Evolutionary conservation across 2,797 vertebrate species (phyloP).

Genomic region (Odontamblyopus lacepedii): DNA sequence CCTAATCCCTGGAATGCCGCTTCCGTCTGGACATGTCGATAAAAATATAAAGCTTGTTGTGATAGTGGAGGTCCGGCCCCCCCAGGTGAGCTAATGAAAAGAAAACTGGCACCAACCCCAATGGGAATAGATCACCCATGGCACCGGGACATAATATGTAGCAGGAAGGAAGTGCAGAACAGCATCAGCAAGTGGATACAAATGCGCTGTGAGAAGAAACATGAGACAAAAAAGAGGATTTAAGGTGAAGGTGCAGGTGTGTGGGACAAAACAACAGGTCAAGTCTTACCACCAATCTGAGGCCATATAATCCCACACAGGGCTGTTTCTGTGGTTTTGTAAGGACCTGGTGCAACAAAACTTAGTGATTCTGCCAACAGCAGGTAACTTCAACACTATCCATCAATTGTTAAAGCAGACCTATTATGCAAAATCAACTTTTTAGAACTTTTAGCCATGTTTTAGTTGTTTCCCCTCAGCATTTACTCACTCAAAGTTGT

Average conservation of each 20-base stretch:
- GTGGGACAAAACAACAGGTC: conserved; percentile 22
- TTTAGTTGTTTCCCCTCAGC: too few relatives aligned
- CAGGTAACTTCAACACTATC: too few relatives aligned
- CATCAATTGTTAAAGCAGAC: too few relatives aligned
- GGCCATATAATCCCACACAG: not conserved
- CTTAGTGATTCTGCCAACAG: too few relatives aligned
- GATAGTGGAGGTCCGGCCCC: conserved; percentile 67
- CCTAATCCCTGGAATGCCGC: conserved; percentile 80
- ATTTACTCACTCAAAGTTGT: too few relatives aligned
- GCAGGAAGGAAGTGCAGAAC: conserved; percentile 25
- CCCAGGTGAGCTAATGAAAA: conserved; percentile 74
- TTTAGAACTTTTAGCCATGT: too few relatives aligned
- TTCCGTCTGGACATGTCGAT: conserved; percentile 75
- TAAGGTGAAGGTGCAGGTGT: conserved; percentile 11
- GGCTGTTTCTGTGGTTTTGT: not conserved
- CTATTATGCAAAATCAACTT: too few relatives aligned
- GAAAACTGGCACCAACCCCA: conserved; percentile 69
- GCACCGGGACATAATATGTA: conserved; percentile 39
- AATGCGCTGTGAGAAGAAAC: not conserved
- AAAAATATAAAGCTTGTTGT: conserved; percentile 80
- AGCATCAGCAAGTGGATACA: not conserved
- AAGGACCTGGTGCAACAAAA: not conserved
- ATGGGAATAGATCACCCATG: conserved; percentile 61
- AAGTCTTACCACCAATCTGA: not conserved
- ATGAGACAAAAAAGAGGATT: conserved; percentile 29